Conservation (phyloP, 2,797 vertebrate genomes). For the Macropodus opercularis region DNA sequence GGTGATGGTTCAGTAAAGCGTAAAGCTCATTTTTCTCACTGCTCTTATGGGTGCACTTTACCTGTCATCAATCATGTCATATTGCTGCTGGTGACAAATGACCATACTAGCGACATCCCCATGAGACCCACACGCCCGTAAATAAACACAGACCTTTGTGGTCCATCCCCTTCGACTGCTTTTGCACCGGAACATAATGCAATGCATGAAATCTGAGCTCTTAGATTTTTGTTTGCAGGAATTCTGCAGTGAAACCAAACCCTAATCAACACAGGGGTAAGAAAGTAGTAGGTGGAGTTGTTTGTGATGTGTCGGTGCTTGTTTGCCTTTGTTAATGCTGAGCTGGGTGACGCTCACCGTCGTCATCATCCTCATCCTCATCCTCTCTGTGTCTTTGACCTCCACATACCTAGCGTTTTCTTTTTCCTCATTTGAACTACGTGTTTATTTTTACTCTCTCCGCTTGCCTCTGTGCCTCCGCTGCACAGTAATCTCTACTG, state of each 20-base stretch:
- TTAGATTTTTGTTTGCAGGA: constrained; percentile 8
- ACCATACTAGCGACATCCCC: constrained; percentile 33
- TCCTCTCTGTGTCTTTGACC: constrained; percentile 21
- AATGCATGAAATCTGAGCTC: constrained; percentile 18
- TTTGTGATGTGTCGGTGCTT: background rate
- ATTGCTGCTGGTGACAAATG: constrained; percentile 57
- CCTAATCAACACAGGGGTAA: background rate
- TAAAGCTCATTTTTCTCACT: constrained; percentile 50
- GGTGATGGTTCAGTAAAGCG: constrained; percentile 39
- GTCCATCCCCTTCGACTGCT: constrained; percentile 43
- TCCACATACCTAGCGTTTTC: constrained; percentile 10
- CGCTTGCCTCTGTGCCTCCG: constrained; percentile 50
- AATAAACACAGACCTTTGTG: background rate
- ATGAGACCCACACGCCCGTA: constrained; percentile 18
- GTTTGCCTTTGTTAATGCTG: constrained; percentile 3
- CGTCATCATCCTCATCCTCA: constrained; percentile 2
- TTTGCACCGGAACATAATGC: background rate
- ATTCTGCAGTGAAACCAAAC: constrained; percentile 6
- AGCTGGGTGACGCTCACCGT: background rate
- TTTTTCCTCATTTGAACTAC: constrained; percentile 40
- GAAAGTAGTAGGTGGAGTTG: background rate
- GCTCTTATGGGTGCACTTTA: constrained; percentile 55
- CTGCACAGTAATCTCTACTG: constrained; percentile 77
- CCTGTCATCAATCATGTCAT: constrained; percentile 62
- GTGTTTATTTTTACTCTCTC: constrained; percentile 47